Evolutionary conservation across 2,797 vertebrate genomes (phyloP).

Genomic region (Onychomys torridus): DNA sequence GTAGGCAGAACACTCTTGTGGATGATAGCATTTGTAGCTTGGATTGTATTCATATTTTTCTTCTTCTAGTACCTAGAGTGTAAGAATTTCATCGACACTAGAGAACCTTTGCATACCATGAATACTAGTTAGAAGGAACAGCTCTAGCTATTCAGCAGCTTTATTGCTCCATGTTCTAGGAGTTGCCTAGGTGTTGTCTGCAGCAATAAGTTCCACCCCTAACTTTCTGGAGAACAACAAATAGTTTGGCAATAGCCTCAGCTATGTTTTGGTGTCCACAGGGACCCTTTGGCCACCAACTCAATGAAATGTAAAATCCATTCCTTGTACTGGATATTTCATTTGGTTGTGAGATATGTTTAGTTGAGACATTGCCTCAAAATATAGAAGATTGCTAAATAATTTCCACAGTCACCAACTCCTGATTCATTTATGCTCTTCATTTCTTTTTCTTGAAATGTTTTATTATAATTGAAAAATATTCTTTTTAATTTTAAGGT

Average conservation of each 20-base stretch:
- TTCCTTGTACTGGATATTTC: neutral
- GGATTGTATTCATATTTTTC: neutral
- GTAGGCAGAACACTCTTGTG: neutral
- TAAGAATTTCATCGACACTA: no score
- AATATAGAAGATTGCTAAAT: neutral
- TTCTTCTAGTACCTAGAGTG: neutral
- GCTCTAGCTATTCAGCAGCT: neutral
- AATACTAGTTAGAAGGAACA: neutral
- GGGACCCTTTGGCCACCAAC: neutral
- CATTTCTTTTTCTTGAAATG: neutral
- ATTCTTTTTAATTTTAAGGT: neutral
- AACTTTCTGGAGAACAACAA: neutral
- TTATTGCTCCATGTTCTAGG: neutral
- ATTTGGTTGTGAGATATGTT: neutral
- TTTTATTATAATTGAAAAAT: neutral
- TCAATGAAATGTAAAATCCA: neutral
- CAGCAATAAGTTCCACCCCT: neutral
- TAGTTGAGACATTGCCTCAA: neutral
- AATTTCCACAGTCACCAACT: neutral
- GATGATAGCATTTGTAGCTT: neutral
- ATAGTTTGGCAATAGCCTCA: neutral
- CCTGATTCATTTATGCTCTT: neutral
- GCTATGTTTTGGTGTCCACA: neutral
- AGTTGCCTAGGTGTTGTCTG: neutral
- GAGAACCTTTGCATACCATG: neutral